phyloP scores from a whole-genome alignment of 2,113 vertebrate genomes.

The Tachysurus fulvidraco region DNA sequence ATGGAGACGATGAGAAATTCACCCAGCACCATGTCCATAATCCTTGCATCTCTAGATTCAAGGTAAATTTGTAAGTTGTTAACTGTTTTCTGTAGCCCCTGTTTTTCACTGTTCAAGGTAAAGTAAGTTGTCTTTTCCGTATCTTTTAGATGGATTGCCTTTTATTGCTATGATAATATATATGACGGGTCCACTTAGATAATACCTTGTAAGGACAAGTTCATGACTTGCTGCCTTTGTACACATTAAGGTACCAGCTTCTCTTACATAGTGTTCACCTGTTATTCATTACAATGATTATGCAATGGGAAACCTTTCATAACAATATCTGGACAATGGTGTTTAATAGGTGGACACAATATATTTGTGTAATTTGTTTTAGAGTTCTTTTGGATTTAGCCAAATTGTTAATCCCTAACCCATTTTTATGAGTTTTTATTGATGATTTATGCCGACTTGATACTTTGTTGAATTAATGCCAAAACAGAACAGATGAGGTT shows the following conservation, averaged over 20 bases:
- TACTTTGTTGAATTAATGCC: conserved; percentile 2
- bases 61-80: conserved; percentile 58
- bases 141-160: background rate
- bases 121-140: background rate
- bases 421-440: background rate
- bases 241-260: background rate
- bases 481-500: conserved; percentile 16
- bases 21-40: background rate
- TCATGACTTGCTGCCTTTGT: background rate
- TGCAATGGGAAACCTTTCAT: background rate
- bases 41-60: conserved; percentile 51
- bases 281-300: background rate
- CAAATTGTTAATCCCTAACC: no score
- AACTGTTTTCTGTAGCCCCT: background rate
- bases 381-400: no score
- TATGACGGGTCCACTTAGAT: background rate
- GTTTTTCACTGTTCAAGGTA: background rate
- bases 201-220: background rate
- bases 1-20: conserved; percentile 49
- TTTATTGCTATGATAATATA: background rate
- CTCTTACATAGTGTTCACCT: background rate
- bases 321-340: background rate
- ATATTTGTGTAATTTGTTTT: no score
- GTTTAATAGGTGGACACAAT: background rate
- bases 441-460: background rate